Percentiles rank a stretch among this genome's conserved stretches.
phyloP scores from a whole-genome alignment of 64 coral and sea anemone species.

The Pachyseris speciosa region DNA sequence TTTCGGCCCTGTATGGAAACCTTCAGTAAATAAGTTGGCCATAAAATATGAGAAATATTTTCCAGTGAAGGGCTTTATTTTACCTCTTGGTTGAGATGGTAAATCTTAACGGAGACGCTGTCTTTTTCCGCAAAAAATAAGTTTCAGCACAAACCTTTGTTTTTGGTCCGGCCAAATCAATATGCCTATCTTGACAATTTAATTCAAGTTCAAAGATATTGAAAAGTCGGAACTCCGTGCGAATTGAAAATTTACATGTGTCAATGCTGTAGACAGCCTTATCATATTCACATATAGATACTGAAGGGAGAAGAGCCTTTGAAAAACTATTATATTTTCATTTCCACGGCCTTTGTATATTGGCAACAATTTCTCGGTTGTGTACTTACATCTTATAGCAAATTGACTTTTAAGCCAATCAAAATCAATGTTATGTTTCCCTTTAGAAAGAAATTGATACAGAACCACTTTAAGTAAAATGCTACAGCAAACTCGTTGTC shows the following conservation, averaged over 20 bases:
- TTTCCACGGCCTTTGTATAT: background rate
- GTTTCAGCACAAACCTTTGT: background rate
- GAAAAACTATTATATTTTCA: background rate
- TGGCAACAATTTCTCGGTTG: background rate
- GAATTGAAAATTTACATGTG: background rate
- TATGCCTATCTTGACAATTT: background rate
- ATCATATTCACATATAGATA: background rate
- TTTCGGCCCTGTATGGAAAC: no score
- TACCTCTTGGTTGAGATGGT: no score
- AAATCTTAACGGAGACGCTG: no score
- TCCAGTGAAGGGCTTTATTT: no score
- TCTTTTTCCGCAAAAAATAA: no score
- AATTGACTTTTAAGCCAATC: no score
- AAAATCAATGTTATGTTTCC: background rate
- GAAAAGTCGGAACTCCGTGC: background rate
- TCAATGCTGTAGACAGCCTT: background rate
- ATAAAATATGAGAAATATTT: no score
- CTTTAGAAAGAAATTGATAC: background rate
- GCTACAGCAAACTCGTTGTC: no score
- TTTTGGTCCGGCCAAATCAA: background rate
- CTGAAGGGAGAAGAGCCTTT: background rate
- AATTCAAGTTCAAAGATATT: conserved; percentile 11
- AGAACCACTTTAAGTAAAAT: background rate
- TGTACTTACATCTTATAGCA: background rate
- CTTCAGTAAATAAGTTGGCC: no score